Evolutionary conservation across 2,797 vertebrate species (phyloP), one percentile per base, ranked within the genome.

Genomic region (Neostethus bicornis): DNA sequence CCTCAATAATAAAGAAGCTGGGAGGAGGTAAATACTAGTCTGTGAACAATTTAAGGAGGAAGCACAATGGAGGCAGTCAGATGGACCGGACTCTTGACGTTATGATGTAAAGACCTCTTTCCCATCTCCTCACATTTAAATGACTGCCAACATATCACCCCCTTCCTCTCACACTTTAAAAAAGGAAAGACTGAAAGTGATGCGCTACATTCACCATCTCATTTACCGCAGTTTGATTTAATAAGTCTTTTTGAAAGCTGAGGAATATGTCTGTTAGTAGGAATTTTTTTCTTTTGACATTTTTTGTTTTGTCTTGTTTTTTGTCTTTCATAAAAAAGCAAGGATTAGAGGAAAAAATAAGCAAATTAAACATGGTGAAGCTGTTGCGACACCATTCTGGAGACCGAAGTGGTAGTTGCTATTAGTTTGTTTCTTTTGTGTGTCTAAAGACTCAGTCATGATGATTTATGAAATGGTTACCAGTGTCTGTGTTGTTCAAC

Each of bases 281-380:
- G 79, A 83, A 80, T 84, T 78, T 84, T 35, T 51, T 77, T 77
- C n/a, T 75, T 70, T 71, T 57, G 50, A 76, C 66, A 51, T 73
- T 44, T 78, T 81, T 75, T 35, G 73, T 72, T 56, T 77, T 69
- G 61, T 70, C 58, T 47, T 67, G 84, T 89, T 90, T 37, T n/a
- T 79, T 75, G 52, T 73, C 64, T 88, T 90, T 90, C 77, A 84
- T 83, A 88, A 77, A 79, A 68, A 87, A 83, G 82, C 43, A 61
- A 75, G 24, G 12, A 65, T 57, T 43, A 44, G 62, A n/a, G n/a
- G n/a, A 68, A 64, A 71, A 57, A 53, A 54, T 68, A 43, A 74
- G 73, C 72, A 70, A 88, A 91, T 92, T 89, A 90, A 91, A 90
- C 87, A 84, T 90, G 82, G 66, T 79, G 80, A 80, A 84, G 70